These are phyloP conservation scores for Tenthredo mesomela DNA, from an alignment of 2,888 invertebrate genomes.

Conservation along the genomic window DNA sequence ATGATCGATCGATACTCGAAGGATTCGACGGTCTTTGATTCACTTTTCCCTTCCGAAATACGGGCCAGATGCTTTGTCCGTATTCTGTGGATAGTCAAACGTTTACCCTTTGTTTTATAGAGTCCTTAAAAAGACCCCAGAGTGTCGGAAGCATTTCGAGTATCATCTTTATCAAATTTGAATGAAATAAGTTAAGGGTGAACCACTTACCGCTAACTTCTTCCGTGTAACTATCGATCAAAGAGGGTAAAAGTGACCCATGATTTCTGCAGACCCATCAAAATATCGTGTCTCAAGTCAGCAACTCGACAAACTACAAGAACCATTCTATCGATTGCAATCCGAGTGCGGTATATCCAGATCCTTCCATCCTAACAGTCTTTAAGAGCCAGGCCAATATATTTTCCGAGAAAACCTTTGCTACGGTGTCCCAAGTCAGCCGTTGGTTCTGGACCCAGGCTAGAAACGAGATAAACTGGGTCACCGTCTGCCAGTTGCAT, in stretches of 20 bases:
- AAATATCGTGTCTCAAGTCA: constrained; percentile 1
- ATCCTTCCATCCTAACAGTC: constrained; percentile 10
- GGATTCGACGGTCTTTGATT: constrained; percentile 25
- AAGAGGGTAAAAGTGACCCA: constrained; percentile 24
- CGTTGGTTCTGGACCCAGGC: constrained; percentile 25
- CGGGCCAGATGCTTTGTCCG: constrained; percentile 17
- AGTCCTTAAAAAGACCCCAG: not conserved
- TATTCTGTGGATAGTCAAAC: constrained; percentile 9
- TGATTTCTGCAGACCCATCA: not conserved
- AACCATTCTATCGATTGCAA: constrained; percentile 41
- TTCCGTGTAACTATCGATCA: constrained; percentile 4
- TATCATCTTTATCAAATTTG: constrained; percentile 28
- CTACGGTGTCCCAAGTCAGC: constrained; percentile 27
- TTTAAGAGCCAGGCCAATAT: constrained; percentile 33
- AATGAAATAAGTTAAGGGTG: constrained; percentile 27
- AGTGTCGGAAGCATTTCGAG: constrained; percentile 22
- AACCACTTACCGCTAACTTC: constrained; percentile 14
- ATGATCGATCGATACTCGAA: not conserved
- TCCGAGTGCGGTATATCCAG: constrained; percentile 3
- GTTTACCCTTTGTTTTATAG: constrained; percentile 19
- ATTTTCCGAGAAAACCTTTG: constrained; percentile 31
- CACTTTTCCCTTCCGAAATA: not conserved
- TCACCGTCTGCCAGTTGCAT: constrained; percentile 48
- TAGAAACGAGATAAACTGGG: constrained; percentile 36
- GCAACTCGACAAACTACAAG: constrained; percentile 10